Percentiles rank a stretch among this genome's conserved stretches.
Conservation (phyloP, 2,888 invertebrate species). For the Plebejus argus region DNA sequence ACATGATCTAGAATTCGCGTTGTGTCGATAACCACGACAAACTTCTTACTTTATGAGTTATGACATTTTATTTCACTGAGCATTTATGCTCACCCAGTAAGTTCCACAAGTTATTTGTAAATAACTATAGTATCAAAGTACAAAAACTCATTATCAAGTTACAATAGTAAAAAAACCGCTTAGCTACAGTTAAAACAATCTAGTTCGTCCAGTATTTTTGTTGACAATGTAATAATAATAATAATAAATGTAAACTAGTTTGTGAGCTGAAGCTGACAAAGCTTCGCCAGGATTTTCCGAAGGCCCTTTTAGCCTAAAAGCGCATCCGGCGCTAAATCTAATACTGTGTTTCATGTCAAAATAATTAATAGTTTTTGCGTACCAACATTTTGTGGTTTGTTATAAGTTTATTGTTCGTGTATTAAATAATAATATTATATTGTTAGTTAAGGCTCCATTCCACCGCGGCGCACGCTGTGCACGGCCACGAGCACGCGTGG, state of each 20-base stretch:
- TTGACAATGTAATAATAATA: too few species aligned
- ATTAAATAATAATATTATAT: background rate
- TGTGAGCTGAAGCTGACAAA: conserved; percentile 18
- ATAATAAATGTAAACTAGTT: conserved; percentile 28
- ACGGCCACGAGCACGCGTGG: too few species aligned
- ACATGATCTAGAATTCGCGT: too few species aligned
- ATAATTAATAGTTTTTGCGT: conserved; percentile 17
- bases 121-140: background rate
- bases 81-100: too few species aligned
- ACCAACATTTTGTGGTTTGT: background rate
- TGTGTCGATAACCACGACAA: too few species aligned
- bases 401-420: background rate
- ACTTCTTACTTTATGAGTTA: too few species aligned
- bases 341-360: conserved; percentile 24
- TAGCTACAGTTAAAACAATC: background rate
- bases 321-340: conserved; percentile 24
- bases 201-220: conserved; percentile 16
- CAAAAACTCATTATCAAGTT: background rate
- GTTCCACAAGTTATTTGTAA: too few species aligned
- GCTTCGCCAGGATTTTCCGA: conserved; percentile 17
- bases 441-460: too few species aligned
- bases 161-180: background rate
- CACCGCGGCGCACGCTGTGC: too few species aligned
- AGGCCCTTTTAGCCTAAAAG: conserved; percentile 28
- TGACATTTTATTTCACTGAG: too few species aligned